A percentile compares a stretch with the other conserved stretches of the same genome.
Evolutionary conservation across 2,113 vertebrate species (phyloP).

Genomic region (Nibea albiflora): DNA sequence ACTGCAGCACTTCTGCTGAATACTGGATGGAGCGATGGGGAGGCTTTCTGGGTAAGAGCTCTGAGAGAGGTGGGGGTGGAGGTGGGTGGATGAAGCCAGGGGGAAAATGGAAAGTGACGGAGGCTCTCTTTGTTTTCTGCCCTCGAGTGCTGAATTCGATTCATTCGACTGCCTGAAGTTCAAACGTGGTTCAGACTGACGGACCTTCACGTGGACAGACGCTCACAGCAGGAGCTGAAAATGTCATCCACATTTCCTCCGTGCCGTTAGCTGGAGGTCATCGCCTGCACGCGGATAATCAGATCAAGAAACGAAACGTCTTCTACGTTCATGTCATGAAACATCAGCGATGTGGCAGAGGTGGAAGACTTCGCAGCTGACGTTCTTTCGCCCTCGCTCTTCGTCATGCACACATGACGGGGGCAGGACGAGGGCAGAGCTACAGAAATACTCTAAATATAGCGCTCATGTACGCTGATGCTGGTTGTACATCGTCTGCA

Average conservation of each 20-base stretch:
- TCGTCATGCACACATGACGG: too few relatives aligned
- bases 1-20: conserved; percentile 25
- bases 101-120: conserved; percentile 59
- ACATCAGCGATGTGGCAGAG: not conserved
- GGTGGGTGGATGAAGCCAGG: conserved; percentile 45
- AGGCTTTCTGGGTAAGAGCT: conserved; percentile 12
- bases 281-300: not conserved
- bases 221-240: not conserved
- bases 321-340: not conserved
- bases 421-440: too few relatives aligned
- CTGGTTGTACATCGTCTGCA: too few relatives aligned
- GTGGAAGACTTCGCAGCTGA: too few relatives aligned
- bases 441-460: too few relatives aligned
- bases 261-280: not conserved
- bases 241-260: not conserved
- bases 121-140: conserved; percentile 25
- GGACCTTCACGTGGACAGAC: conserved; percentile 1
- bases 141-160: conserved; percentile 26
- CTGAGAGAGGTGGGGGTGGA: not conserved
- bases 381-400: too few relatives aligned
- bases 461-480: too few relatives aligned
- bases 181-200: conserved; percentile 5
- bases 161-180: not conserved
- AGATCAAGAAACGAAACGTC: not conserved
- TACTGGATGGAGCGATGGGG: conserved; percentile 25